These are phyloP conservation scores for Steinernema feltiae DNA, from an alignment of 1,140 invertebrate genomes.

Conservation along the genomic window DNA sequence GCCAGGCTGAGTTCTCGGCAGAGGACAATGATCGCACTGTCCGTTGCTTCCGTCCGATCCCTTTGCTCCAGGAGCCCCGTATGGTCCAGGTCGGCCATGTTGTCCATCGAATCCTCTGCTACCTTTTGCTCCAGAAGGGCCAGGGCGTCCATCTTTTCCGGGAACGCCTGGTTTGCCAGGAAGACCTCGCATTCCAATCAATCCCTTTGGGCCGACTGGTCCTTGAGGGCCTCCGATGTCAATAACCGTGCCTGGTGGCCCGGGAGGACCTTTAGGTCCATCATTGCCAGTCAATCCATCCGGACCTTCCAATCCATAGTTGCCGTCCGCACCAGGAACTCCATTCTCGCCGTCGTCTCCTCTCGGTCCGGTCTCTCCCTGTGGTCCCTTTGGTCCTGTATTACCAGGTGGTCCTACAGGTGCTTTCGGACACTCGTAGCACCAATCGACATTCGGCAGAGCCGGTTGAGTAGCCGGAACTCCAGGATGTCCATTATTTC, in stretches of 20 bases:
- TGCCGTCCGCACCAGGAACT: background rate
- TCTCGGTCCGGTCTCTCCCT: background rate
- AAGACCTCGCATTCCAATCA: background rate
- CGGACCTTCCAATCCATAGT: background rate
- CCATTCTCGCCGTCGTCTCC: background rate
- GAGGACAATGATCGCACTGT: background rate
- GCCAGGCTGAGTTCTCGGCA: background rate
- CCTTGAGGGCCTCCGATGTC: background rate
- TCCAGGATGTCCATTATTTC: background rate
- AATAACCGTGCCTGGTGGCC: background rate
- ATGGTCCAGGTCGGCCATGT: background rate
- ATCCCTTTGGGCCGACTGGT: background rate
- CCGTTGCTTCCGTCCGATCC: background rate
- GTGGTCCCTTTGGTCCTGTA: background rate
- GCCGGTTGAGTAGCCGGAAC: background rate
- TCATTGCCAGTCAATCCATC: background rate
- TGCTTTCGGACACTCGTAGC: background rate
- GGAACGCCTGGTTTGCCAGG: background rate
- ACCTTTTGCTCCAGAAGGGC: background rate
- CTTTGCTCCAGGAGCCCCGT: background rate
- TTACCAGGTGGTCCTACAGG: background rate
- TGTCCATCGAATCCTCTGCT: background rate
- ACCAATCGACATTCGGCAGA: background rate
- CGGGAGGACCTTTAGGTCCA: background rate
- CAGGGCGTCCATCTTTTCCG: background rate